phyloP scores from a whole-genome alignment of 2,113 vertebrate genomes.

The Herpailurus yagouaroundi region DNA sequence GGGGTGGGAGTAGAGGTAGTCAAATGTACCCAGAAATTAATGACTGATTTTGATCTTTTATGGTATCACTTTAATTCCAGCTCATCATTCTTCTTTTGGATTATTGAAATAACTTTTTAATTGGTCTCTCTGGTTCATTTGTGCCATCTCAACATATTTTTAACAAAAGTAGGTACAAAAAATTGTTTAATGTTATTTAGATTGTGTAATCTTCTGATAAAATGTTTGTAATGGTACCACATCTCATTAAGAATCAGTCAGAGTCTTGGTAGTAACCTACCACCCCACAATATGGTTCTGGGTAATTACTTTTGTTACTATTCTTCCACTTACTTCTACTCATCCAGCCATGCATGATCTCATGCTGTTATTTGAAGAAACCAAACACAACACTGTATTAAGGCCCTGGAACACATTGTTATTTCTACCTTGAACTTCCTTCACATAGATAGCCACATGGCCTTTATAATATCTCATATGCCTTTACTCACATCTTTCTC shows the following conservation, averaged over 20 bases:
- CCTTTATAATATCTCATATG: not conserved
- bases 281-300: fast-evolving
- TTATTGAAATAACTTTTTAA: not conserved
- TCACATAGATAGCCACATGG: no score
- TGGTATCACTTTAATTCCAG: not conserved
- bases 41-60: not conserved
- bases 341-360: not conserved
- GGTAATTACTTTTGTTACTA: not conserved
- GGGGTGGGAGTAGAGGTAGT: not conserved
- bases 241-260: not conserved
- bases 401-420: not conserved
- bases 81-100: not conserved
- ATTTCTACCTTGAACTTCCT: not conserved
- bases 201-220: not conserved
- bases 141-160: not conserved
- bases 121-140: not conserved
- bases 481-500: not conserved
- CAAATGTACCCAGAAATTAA: not conserved
- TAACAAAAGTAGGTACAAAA: not conserved
- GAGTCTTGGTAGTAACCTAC: not conserved
- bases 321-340: not conserved
- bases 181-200: not conserved
- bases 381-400: not conserved
- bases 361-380: not conserved
- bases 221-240: not conserved